Conservation (phyloP, 30 jellyfish, hydroid and myxozoan genomes). For the Pelagia noctiluca region DNA sequence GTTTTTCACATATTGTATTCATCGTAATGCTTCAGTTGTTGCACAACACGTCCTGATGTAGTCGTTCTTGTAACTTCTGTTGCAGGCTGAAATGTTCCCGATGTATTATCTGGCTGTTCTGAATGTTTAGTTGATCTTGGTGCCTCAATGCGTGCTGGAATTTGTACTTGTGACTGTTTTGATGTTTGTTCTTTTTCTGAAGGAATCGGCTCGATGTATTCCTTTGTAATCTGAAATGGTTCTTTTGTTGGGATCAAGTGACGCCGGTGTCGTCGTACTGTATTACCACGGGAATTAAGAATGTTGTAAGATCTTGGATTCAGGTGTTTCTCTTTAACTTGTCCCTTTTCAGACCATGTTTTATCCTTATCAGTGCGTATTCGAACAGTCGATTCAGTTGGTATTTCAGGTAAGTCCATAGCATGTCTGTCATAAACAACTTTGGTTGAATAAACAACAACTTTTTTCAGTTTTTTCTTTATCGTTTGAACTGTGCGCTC, state of each 20-base stretch:
- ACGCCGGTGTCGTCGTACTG: conserved; percentile 50
- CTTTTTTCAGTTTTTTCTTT: conserved; percentile 70
- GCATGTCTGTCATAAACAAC: conserved; percentile 48
- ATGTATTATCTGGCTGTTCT: too few relatives aligned
- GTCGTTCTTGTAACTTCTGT: too few relatives aligned
- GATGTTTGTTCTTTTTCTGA: too few relatives aligned
- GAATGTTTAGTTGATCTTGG: too few relatives aligned
- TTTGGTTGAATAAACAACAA: conserved; percentile 47
- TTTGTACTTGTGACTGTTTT: too few relatives aligned
- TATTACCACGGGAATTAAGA: conserved; percentile 51
- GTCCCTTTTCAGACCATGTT: conserved; percentile 56
- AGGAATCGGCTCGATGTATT: too few relatives aligned
- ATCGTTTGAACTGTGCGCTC: conserved; percentile 71
- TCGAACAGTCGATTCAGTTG: conserved; percentile 26
- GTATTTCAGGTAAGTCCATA: conserved; percentile 39
- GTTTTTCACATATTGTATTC: too few relatives aligned
- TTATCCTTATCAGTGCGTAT: conserved; percentile 45
- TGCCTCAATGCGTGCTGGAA: too few relatives aligned
- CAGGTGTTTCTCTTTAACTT: conserved; percentile 33
- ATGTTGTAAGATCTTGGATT: conserved; percentile 49
- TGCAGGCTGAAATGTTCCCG: too few relatives aligned
- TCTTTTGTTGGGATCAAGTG: conserved; percentile 49
- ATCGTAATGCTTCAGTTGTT: too few relatives aligned
- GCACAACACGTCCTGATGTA: too few relatives aligned
- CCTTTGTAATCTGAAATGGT: not conserved